Conservation (phyloP, 2,888 invertebrate genomes). For the Brachyptera risi region DNA sequence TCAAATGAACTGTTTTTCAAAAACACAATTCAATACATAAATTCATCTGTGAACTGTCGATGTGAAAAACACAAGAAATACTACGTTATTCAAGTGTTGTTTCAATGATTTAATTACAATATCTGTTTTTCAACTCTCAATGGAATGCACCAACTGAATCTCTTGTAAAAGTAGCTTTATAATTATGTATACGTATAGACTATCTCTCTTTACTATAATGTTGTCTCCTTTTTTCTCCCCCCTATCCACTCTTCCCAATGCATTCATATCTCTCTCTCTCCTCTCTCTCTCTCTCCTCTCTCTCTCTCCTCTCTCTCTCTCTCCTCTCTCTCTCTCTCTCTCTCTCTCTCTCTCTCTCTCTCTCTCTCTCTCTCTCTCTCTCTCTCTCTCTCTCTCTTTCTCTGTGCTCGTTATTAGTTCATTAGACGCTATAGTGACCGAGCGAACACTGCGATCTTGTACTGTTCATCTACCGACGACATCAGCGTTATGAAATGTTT, state of each 20-base stretch:
- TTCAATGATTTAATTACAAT: no score
- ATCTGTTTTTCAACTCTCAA: no score
- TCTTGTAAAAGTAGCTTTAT: no score
- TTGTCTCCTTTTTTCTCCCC: not conserved
- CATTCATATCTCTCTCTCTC: not conserved
- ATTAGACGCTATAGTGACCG: slow-evolving; percentile 16
- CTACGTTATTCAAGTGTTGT: no score
- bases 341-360: slow-evolving; percentile 12
- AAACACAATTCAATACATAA: no score
- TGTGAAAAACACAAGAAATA: no score
- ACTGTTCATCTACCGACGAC: not conserved
- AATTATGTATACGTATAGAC: slow-evolving; percentile 17
- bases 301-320: not conserved
- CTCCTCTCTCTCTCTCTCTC: not conserved
- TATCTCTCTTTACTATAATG: not conserved
- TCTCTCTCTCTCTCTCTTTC: no score
- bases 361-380: slow-evolving; percentile 9
- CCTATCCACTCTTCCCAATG: not conserved
- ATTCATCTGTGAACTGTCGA: no score
- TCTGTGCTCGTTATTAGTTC: slow-evolving; percentile 16
- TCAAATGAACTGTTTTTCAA: no score
- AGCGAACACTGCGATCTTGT: not conserved
- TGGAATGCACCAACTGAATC: no score
- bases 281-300: not conserved
- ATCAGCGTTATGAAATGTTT: not conserved